Conservation (phyloP, 2,888 invertebrate species). For the Dryobotodes eremita region DNA sequence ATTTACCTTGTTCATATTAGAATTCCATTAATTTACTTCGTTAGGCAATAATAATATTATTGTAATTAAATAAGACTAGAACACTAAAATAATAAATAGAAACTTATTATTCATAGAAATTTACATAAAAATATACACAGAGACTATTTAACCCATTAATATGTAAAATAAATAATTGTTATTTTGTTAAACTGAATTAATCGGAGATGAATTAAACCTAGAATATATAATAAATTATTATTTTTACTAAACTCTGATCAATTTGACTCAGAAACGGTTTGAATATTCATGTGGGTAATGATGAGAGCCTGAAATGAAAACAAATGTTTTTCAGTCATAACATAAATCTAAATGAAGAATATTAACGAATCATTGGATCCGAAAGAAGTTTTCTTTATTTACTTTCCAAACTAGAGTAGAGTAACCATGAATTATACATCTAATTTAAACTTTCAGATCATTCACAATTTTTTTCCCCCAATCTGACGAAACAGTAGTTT, state of each 20-base stretch:
- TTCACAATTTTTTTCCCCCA: slow-evolving; percentile 20
- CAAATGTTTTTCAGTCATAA: not conserved
- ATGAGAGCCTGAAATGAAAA: not conserved
- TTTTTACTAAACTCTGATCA: not conserved
- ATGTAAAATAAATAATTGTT: not conserved
- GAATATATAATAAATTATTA: not conserved
- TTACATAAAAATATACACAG: not conserved
- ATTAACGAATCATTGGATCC: not conserved
- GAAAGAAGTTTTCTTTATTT: slow-evolving; percentile 32
- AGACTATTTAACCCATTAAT: no score
- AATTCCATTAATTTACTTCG: not conserved
- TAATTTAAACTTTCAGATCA: slow-evolving; percentile 42
- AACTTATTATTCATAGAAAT: no score
- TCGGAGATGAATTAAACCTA: not conserved
- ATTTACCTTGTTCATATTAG: not conserved
- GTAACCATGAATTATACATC: slow-evolving; percentile 21
- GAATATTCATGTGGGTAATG: not conserved
- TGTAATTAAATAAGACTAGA: not conserved
- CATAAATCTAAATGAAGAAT: not conserved
- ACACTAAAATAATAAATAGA: not conserved
- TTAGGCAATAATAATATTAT: not conserved
- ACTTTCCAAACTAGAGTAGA: slow-evolving; percentile 25
- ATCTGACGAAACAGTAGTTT: not conserved
- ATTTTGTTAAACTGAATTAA: not conserved
- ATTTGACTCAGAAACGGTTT: not conserved